Evolutionary conservation across 2,113 vertebrate species (phyloP), one percentile per base, ranked within the genome.

Genomic region (Pygoscelis antarcticus): DNA sequence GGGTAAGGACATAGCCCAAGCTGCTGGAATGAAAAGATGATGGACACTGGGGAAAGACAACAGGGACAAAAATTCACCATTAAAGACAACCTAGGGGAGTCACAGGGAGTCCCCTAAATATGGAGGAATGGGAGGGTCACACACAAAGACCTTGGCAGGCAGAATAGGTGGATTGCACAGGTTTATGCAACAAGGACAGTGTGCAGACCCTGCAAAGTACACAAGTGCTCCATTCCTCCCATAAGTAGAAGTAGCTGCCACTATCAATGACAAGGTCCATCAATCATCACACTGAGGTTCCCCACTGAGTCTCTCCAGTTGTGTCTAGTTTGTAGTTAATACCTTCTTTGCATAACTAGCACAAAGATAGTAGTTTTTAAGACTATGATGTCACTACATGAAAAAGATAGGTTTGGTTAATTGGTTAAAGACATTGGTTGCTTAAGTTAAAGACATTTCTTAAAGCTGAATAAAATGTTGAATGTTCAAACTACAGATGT

Each of bases 381-480:
- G 25, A 80, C 19, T 75, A 76, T 3, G 0, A 7, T 34, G 19
- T 70, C 46, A 51, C 6, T 16, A 15, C 10, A 22, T 36, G 19
- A 20, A 83, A 93, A 71, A 68, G 38, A 47, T 0, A 55, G 27
- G 3, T 68, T 82, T 58, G 10, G 10, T 68, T 60, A 55, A 55
- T 72, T 32, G 30, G 5, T 64, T 87, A 34, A 90, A 66, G 52
- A 36, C 10, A 13, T 30, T 64, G 11, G 27, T 42, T 86, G 80
- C 55, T 85, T 64, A 61, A 93, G 46, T 18, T 65, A 79, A 17
- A 83, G 77, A 22, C 6, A n/a, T 57, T 75, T 69, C 55, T 89
- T 82, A 93, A 96, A 83, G 60, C 69, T 90, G 72, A 96, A 92
- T 87, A 83, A 97, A 97, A 96, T 16, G n/a, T 13, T 71, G 62